Conservation (phyloP, 2,797 vertebrate species). For the Enteromius afrohamiltoni region DNA sequence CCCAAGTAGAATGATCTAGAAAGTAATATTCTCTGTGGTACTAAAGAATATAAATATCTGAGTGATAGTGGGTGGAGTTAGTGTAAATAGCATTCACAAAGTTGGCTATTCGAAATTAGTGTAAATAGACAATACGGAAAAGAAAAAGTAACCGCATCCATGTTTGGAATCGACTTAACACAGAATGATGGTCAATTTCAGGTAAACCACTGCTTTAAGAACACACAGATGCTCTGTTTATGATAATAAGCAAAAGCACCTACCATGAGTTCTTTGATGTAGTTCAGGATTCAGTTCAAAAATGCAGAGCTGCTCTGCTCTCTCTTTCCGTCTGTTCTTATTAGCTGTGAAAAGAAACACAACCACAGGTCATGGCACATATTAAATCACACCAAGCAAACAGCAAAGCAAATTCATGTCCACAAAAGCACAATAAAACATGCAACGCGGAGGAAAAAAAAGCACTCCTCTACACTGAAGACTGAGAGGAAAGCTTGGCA, state of each 20-base stretch:
- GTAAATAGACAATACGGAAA: not conserved
- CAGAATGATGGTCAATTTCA: not conserved
- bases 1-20: not conserved
- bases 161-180: not conserved
- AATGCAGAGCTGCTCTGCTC: constrained; percentile 62
- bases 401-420: constrained; percentile 4
- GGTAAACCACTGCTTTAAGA: constrained; percentile 4
- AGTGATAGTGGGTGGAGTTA: not conserved
- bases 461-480: constrained; percentile 52
- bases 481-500: constrained; percentile 53
- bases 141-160: not conserved
- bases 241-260: constrained; percentile 27
- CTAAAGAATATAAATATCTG: not conserved
- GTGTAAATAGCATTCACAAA: not conserved
- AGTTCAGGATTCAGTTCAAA: constrained; percentile 74
- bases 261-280: constrained; percentile 73
- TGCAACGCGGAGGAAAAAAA: not conserved
- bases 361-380: constrained; percentile 47
- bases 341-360: constrained; percentile 73
- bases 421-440: constrained; percentile 21
- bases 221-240: not conserved
- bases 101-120: not conserved
- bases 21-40: not conserved
- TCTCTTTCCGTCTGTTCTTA: constrained; percentile 73
- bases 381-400: constrained; percentile 29